Percentiles rank a stretch among this genome's conserved stretches.
phyloP scores from a whole-genome alignment of 2,888 invertebrate genomes.

The Nipponacmea schrenckii region DNA sequence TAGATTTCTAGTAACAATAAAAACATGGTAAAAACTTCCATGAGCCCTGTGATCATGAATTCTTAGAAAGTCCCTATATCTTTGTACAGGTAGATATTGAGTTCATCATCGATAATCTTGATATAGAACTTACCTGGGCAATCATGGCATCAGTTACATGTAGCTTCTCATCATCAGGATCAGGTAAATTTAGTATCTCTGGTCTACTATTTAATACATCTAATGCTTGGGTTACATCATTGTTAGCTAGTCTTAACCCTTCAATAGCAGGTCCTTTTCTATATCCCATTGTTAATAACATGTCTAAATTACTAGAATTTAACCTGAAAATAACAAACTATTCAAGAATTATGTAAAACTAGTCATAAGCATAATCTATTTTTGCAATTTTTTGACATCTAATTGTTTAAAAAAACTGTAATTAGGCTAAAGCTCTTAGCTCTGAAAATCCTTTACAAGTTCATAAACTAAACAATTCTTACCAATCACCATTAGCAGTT shows the following conservation, averaged over 20 bases:
- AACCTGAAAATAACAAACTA: slow-evolving; percentile 48
- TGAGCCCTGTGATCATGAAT: no score
- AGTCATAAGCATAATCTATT: no score
- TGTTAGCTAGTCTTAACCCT: slow-evolving; percentile 77
- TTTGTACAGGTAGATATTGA: no score
- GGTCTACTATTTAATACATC: slow-evolving; percentile 75
- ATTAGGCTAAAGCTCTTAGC: background rate
- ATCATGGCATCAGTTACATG: slow-evolving; percentile 56
- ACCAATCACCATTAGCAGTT: slow-evolving; percentile 73
- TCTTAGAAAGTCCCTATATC: no score
- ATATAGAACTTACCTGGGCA: slow-evolving; percentile 47
- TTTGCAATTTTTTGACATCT: no score
- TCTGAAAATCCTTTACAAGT: background rate
- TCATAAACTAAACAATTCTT: slow-evolving; percentile 21
- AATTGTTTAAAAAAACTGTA: no score
- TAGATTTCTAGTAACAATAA: no score
- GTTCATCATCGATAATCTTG: no score
- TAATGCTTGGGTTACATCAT: slow-evolving; percentile 78
- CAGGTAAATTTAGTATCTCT: slow-evolving; percentile 70
- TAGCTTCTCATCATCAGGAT: slow-evolving; percentile 41
- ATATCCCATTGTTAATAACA: slow-evolving; percentile 76
- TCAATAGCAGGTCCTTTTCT: slow-evolving; percentile 72
- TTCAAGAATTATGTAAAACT: background rate
- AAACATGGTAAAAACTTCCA: no score
- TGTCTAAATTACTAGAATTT: slow-evolving; percentile 52